phyloP scores from a whole-genome alignment of 2,113 vertebrate species.

The Anhinga anhinga region DNA sequence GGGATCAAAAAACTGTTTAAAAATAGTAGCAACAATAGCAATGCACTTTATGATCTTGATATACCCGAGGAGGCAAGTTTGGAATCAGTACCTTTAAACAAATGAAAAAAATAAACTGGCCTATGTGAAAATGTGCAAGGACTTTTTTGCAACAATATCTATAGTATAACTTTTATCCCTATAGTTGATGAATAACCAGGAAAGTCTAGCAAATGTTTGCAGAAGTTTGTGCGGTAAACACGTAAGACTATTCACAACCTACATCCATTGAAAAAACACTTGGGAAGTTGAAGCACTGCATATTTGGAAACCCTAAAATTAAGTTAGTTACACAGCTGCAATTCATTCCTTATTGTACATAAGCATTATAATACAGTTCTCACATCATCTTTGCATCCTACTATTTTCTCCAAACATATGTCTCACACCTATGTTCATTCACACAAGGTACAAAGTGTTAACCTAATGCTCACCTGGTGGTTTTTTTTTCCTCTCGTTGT shows the following conservation, averaged over 20 bases:
- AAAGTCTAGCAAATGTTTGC: neutral
- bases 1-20: conserved; percentile 52
- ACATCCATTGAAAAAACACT: neutral
- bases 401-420: neutral
- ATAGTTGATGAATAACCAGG: neutral
- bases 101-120: neutral
- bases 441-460: neutral
- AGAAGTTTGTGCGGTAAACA: neutral
- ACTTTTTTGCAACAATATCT: neutral
- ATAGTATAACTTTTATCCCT: neutral
- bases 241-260: neutral
- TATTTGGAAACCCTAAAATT: neutral
- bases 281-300: neutral
- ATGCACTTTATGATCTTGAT: conserved; percentile 28
- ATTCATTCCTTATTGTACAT: neutral
- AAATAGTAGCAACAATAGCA: conserved; percentile 16
- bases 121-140: neutral
- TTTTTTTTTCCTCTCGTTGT: neutral
- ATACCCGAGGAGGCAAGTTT: conserved; percentile 16
- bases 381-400: neutral
- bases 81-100: neutral
- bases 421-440: neutral
- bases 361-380: neutral
- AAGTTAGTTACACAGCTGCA: neutral
- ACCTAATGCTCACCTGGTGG: neutral